Evolutionary conservation across 2,888 invertebrate species (phyloP), one percentile per base, ranked within the genome.

Genomic region (Stenichneumon culpator): DNA sequence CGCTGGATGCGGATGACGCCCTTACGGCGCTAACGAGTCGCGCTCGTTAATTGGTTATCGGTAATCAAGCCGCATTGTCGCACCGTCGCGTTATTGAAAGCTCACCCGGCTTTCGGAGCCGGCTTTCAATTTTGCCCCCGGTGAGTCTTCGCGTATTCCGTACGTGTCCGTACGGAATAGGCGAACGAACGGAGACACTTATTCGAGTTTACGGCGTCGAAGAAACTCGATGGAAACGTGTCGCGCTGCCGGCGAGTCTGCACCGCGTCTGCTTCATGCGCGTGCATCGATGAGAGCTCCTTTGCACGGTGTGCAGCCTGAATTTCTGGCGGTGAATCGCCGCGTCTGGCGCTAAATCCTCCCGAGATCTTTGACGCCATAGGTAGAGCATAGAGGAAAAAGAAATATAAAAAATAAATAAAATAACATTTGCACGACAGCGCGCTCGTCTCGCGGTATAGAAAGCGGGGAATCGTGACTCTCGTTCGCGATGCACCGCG

Each of bases 401-500:
- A 25, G 14, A 25, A 54, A 22, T 22, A 57, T 11, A 22, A 72
- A 36, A 72, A 54, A 32, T 0, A 16, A 74, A 63, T 50, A 60
- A 73, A 60, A 57, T 9, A n/a, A 44, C 47, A 74, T 47, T 74
- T 47, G 74, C 63, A 63, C 60, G 47, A 63, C 28, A 28, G 44
- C 57, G 73, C 52, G 3, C 39, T 16, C 39, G 44, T 44, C 57
- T 73, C 73, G 63, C 19, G 6, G 60, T 50, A 44, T 74, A 63
- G 74, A 74, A 74, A 74, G 74, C 74, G 63, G 28, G 63, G 44
- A 47, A 74, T 74, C 74, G 74, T 63, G 74, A 74, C 74, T 74
- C 47, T 74, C 63, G 63, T 32, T 25, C n/a, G 52, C 28, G 60
- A 60, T 47, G 22, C 57, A 25, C 11, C 9, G 57, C 57, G 57